Conservation (phyloP, 35 echinoderm and acorn worm genomes). For the Amphiura filiformis region DNA sequence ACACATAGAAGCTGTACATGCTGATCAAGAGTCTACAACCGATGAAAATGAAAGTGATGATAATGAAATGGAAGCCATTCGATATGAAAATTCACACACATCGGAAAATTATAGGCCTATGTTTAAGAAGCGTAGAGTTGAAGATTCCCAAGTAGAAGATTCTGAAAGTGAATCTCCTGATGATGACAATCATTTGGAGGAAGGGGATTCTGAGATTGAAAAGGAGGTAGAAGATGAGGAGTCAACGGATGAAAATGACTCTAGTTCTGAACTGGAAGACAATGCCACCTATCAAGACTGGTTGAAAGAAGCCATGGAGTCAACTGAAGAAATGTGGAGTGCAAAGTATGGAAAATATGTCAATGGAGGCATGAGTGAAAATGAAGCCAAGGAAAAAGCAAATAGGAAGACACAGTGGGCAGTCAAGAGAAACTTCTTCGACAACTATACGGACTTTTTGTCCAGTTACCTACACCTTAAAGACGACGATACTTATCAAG, state of each 20-base stretch:
- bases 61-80: too few relatives aligned
- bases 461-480: neutral
- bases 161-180: too few relatives aligned
- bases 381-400: slow-evolving; percentile 18
- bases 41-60: too few relatives aligned
- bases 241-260: neutral
- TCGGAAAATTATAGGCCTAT: too few relatives aligned
- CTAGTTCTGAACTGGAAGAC: neutral
- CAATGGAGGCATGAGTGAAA: neutral
- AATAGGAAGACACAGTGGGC: slow-evolving; percentile 16
- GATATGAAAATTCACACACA: too few relatives aligned
- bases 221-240: too few relatives aligned
- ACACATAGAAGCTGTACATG: neutral
- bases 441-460: slow-evolving; percentile 12
- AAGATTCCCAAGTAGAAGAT: too few relatives aligned
- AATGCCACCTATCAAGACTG: neutral
- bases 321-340: neutral
- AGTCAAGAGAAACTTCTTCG: slow-evolving; percentile 15
- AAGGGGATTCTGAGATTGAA: too few relatives aligned
- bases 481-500: neutral
- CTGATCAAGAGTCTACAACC: neutral
- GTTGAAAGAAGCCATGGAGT: neutral
- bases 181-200: too few relatives aligned
- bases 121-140: too few relatives aligned
- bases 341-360: neutral